Conservation (phyloP, 35 echinoderm and acorn worm species). For the Stichopus chloronotus region DNA sequence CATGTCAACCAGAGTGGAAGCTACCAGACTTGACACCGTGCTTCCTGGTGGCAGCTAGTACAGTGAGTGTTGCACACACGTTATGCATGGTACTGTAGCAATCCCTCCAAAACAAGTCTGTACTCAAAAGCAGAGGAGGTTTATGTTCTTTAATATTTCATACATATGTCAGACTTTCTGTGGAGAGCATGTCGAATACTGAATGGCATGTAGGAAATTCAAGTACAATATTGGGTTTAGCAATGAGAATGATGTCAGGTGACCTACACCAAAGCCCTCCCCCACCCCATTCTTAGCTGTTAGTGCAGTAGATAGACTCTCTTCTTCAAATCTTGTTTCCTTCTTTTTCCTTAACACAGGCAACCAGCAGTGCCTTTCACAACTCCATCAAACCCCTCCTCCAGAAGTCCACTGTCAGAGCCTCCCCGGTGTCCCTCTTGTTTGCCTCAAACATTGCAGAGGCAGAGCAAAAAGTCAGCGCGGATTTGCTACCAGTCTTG, state of each 20-base stretch:
- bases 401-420: constrained; percentile 59
- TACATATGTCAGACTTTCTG: neutral
- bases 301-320: too few species aligned
- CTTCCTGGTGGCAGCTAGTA: constrained; percentile 70
- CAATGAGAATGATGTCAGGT: too few species aligned
- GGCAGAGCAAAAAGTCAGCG: constrained; percentile 59
- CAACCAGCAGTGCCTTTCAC: constrained; percentile 61
- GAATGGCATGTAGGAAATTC: too few species aligned
- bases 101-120: neutral
- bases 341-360: neutral
- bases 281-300: too few species aligned
- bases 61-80: constrained; percentile 57
- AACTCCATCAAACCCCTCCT: constrained; percentile 62
- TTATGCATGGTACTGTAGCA: neutral
- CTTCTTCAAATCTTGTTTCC: neutral
- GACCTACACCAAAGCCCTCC: too few species aligned
- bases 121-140: neutral
- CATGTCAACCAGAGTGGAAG: constrained; percentile 49
- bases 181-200: neutral
- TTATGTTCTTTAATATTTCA: neutral
- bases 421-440: constrained; percentile 65
- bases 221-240: too few species aligned
- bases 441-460: constrained; percentile 47
- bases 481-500: constrained; percentile 81
- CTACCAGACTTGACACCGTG: constrained; percentile 73